Conservation (phyloP, 64 coral and sea anemone species). For the Actinia tenebrosa region DNA sequence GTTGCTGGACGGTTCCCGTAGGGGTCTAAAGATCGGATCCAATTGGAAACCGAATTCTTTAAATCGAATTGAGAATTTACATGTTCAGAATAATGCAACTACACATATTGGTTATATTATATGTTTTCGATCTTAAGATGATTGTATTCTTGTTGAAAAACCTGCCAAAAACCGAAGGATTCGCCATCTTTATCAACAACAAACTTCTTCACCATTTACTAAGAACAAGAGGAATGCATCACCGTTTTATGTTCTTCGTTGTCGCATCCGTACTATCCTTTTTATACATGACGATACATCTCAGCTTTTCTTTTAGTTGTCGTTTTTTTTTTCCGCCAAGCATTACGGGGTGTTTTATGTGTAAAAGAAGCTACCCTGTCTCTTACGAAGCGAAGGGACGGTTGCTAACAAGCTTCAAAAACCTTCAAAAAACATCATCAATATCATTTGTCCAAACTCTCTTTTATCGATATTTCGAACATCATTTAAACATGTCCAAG, state of each 20-base stretch:
- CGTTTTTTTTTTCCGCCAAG: neutral
- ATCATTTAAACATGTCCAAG: neutral
- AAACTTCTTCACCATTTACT: neutral
- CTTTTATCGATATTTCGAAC: neutral
- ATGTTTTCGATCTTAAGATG: too few relatives aligned
- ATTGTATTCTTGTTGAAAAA: too few relatives aligned
- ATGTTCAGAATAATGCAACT: too few relatives aligned
- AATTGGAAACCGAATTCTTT: too few relatives aligned
- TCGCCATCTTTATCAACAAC: neutral
- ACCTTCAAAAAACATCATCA: too few relatives aligned
- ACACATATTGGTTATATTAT: too few relatives aligned
- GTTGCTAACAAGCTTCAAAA: neutral
- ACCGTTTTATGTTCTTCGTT: neutral
- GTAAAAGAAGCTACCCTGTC: constrained; percentile 11
- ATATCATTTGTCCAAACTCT: neutral
- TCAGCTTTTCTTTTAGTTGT: neutral
- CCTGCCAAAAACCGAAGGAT: too few relatives aligned
- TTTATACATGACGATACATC: neutral
- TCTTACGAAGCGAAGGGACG: constrained; percentile 17
- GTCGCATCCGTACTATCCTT: too few relatives aligned
- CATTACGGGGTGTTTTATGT: neutral
- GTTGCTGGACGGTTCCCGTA: too few relatives aligned
- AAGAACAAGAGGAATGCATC: neutral
- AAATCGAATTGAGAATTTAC: too few relatives aligned
- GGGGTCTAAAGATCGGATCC: too few relatives aligned